Percentiles rank a stretch among this genome's conserved stretches.
These are phyloP conservation scores for Amazona vittata DNA, from an alignment of 2,113 vertebrate species.

Conservation along the genomic window DNA sequence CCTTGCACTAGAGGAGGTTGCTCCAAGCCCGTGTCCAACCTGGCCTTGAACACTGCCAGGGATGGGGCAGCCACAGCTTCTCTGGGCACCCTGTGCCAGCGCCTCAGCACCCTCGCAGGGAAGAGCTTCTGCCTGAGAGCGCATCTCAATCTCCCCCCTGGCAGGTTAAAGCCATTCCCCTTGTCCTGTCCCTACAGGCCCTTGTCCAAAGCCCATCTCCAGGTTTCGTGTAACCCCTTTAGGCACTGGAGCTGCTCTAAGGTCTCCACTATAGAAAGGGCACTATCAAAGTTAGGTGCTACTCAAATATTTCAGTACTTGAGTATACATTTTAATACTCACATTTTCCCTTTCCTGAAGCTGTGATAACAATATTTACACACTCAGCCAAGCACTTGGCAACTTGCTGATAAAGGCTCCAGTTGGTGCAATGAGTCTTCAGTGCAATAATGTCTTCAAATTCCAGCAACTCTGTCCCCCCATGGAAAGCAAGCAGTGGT, in stretches of 20 bases:
- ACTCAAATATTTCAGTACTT: background rate
- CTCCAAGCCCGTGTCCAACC: background rate
- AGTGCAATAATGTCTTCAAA: background rate
- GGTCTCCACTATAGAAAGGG: background rate
- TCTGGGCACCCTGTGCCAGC: too few species aligned
- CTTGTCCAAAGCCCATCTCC: background rate
- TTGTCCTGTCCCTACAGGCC: background rate
- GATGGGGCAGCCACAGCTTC: background rate
- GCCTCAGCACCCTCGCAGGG: too few species aligned
- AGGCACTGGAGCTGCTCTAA: background rate
- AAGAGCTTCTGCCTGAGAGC: too few species aligned
- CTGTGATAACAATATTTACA: background rate
- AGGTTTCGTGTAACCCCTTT: background rate
- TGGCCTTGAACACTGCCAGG: background rate
- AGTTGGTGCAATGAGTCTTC: fast-evolving
- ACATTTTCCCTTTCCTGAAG: background rate
- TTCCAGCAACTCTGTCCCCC: background rate
- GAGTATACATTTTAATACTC: background rate
- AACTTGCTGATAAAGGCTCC: background rate
- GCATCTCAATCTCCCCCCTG: too few species aligned
- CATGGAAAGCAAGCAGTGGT: fast-evolving
- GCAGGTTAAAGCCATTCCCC: background rate
- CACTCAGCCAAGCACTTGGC: background rate
- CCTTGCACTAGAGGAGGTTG: background rate
- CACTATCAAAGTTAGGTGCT: background rate